These are phyloP conservation scores for Enteromius mattozi DNA, from an alignment of 2,797 vertebrate species.

Conservation along the genomic window DNA sequence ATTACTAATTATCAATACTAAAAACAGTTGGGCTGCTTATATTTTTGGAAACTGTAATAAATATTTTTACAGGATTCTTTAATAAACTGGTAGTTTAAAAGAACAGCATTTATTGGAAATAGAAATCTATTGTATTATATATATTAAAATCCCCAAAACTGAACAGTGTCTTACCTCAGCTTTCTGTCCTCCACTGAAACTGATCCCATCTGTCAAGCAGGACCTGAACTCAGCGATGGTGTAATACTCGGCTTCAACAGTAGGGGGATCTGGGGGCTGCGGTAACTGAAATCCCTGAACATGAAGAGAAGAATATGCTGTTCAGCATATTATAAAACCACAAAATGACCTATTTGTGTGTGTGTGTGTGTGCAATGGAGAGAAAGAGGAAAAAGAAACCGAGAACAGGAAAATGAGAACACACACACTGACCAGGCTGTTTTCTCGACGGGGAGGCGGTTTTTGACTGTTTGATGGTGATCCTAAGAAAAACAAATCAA, in stretches of 20 bases:
- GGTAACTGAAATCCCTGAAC: constrained; percentile 93
- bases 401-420: not conserved
- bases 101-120: not conserved
- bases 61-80: not conserved
- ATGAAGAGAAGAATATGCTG: constrained; percentile 9
- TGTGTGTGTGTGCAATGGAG: not conserved
- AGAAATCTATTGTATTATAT: not conserved
- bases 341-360: constrained; percentile 33
- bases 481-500: constrained; percentile 71
- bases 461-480: constrained; percentile 94
- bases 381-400: not conserved
- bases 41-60: not conserved
- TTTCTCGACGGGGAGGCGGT: constrained; percentile 91
- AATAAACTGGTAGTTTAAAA: not conserved
- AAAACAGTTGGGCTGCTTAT: not conserved
- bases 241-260: constrained; percentile 98
- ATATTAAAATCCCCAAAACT: not conserved
- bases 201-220: constrained; percentile 96
- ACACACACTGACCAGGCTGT: constrained; percentile 86
- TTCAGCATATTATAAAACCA: constrained; percentile 24
- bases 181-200: constrained; percentile 96
- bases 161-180: constrained; percentile 86
- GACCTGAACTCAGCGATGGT: constrained; percentile 99
- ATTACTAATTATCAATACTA: not conserved
- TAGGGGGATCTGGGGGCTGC: constrained; percentile 95